These are phyloP conservation scores for Anagyrus pseudococci DNA, from an alignment of 2,888 invertebrate species.

Conservation along the genomic window DNA sequence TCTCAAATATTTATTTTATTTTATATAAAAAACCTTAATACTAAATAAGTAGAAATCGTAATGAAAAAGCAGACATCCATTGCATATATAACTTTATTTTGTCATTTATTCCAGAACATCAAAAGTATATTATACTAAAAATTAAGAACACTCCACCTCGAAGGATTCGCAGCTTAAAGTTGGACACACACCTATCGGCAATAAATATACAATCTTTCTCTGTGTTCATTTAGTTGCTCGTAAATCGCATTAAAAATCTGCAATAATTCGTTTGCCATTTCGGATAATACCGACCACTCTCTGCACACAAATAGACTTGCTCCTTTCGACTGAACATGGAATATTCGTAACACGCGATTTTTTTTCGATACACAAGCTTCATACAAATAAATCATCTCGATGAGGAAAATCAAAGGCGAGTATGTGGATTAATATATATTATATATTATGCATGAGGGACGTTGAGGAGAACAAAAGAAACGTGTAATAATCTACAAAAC, in stretches of 20 bases:
- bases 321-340: constrained; percentile 39
- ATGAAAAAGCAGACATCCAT: constrained; percentile 18
- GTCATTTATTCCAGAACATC: constrained; percentile 40
- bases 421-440: neutral
- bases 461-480: neutral
- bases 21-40: too few species aligned
- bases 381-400: constrained; percentile 2
- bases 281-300: constrained; percentile 42
- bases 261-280: constrained; percentile 40
- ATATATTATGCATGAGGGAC: constrained; percentile 3
- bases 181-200: constrained; percentile 36
- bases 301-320: constrained; percentile 32
- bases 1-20: too few species aligned
- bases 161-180: constrained; percentile 37
- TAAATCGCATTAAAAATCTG: too few species aligned
- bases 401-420: neutral
- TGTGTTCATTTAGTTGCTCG: constrained; percentile 16
- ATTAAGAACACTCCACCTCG: constrained; percentile 38
- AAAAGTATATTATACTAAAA: constrained; percentile 39
- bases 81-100: constrained; percentile 39
- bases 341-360: constrained; percentile 29
- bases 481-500: neutral
- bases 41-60: neutral
- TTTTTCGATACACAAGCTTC: constrained; percentile 33
- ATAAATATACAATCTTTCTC: constrained; percentile 34